These are phyloP conservation scores for Cotesia glomerata DNA, from an alignment of 1,140 invertebrate genomes.

Conservation along the genomic window DNA sequence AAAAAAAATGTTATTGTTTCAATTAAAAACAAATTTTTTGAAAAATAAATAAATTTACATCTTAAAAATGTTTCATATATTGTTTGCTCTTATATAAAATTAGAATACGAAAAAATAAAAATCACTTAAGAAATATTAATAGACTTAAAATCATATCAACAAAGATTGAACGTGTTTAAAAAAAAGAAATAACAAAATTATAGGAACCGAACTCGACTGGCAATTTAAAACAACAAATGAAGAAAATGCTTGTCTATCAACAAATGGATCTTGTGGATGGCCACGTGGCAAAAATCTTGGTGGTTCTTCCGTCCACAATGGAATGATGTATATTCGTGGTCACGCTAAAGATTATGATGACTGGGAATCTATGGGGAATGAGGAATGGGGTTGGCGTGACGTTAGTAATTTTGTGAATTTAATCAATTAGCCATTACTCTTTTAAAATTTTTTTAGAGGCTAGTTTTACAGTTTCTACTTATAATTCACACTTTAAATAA, in stretches of 20 bases:
- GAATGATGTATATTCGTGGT: constrained; percentile 82
- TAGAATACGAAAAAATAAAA: too few relatives aligned
- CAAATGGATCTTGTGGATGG: constrained; percentile 79
- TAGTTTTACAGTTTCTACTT: neutral
- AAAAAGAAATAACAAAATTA: neutral
- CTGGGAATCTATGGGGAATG: constrained; percentile 81
- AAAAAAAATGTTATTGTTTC: too few relatives aligned
- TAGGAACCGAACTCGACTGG: constrained; percentile 82
- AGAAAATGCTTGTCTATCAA: constrained; percentile 76
- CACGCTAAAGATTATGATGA: constrained; percentile 76
- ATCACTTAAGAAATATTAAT: too few relatives aligned
- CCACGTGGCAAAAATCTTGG: constrained; percentile 84
- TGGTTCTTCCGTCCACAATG: constrained; percentile 76
- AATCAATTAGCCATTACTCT: neutral
- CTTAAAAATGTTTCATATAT: too few relatives aligned
- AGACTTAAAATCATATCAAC: too few relatives aligned
- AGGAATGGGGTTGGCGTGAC: constrained; percentile 88
- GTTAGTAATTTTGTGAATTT: constrained; percentile 45
- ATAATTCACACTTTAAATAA: neutral
- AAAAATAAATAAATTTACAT: too few relatives aligned
- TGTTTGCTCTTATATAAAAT: too few relatives aligned
- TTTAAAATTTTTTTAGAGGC: neutral
- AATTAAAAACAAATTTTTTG: too few relatives aligned
- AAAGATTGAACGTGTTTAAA: too few relatives aligned
- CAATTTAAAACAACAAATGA: constrained; percentile 85